Conservation (phyloP, 1,140 invertebrate species). For the Drosophila asahinai region DNA sequence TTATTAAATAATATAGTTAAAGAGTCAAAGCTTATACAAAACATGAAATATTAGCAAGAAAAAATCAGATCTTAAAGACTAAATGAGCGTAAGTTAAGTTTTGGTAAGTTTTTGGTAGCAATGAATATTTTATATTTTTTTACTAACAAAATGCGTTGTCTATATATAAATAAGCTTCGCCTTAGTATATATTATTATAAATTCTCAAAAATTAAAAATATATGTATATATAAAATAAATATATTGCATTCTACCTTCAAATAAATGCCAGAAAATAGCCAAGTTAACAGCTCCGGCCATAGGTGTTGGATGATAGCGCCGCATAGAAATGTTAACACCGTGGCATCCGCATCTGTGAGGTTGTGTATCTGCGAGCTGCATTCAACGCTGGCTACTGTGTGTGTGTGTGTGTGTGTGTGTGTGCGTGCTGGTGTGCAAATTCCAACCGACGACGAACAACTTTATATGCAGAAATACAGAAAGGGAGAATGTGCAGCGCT, state of each 20-base stretch:
- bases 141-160: too few species aligned
- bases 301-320: slow-evolving; percentile 68
- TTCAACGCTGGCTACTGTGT: slow-evolving; percentile 4
- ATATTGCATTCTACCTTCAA: neutral
- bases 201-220: too few species aligned
- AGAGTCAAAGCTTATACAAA: neutral
- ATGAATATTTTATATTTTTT: too few species aligned
- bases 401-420: slow-evolving; percentile 4
- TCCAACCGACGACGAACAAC: slow-evolving; percentile 64
- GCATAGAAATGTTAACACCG: slow-evolving; percentile 72
- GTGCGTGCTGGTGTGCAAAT: slow-evolving; percentile 50
- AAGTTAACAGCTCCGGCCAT: slow-evolving; percentile 6
- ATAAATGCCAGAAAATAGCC: slow-evolving; percentile 4
- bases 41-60: neutral
- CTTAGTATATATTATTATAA: neutral
- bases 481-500: slow-evolving; percentile 48
- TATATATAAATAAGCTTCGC: too few species aligned
- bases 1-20: neutral
- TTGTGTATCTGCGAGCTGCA: slow-evolving; percentile 30
- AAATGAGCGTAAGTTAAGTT: too few species aligned
- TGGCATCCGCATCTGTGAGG: slow-evolving; percentile 35
- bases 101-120: too few species aligned
- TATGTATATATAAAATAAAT: too few species aligned
- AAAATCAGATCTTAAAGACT: neutral
- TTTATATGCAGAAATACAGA: slow-evolving; percentile 61